Evolutionary conservation across 2,888 invertebrate species (phyloP).

Genomic region (Hypomecis atomaria): DNA sequence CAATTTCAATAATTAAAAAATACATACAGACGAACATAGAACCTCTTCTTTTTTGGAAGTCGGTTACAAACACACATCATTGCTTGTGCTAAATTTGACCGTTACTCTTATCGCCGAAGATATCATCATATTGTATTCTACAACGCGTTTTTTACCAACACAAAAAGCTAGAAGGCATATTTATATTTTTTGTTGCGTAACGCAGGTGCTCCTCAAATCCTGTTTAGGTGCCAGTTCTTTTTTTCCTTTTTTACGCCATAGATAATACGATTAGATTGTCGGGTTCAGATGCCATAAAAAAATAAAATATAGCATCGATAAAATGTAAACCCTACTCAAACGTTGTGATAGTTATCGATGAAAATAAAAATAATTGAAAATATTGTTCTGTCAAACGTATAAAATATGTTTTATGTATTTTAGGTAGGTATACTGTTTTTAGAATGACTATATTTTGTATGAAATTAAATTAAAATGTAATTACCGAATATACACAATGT

Average conservation of each 20-base stretch:
- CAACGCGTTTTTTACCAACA: conserved; percentile 42
- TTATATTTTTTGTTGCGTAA: conserved; percentile 71
- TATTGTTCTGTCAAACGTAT: neutral
- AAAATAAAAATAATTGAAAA: neutral
- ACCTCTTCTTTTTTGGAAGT: too few species aligned
- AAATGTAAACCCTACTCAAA: conserved; percentile 1
- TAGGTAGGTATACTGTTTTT: too few species aligned
- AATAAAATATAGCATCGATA: conserved; percentile 18
- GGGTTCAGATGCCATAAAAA: conserved; percentile 23
- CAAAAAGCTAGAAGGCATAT: conserved; percentile 51
- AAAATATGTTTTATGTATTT: too few species aligned
- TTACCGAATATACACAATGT: too few species aligned
- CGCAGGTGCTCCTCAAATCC: conserved; percentile 68
- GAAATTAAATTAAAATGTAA: too few species aligned
- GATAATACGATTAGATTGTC: conserved; percentile 37
- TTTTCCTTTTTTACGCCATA: conserved; percentile 29
- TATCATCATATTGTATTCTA: conserved; percentile 19
- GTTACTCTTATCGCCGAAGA: conserved; percentile 13
- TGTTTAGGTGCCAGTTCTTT: conserved; percentile 58
- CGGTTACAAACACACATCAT: too few species aligned
- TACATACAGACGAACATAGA: too few species aligned
- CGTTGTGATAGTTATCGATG: neutral
- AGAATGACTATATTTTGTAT: too few species aligned
- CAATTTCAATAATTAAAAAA: too few species aligned
- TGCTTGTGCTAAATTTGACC: conserved; percentile 7